These are phyloP conservation scores for Oryzias javanicus DNA, from an alignment of 2,113 vertebrate species.

Conservation along the genomic window DNA sequence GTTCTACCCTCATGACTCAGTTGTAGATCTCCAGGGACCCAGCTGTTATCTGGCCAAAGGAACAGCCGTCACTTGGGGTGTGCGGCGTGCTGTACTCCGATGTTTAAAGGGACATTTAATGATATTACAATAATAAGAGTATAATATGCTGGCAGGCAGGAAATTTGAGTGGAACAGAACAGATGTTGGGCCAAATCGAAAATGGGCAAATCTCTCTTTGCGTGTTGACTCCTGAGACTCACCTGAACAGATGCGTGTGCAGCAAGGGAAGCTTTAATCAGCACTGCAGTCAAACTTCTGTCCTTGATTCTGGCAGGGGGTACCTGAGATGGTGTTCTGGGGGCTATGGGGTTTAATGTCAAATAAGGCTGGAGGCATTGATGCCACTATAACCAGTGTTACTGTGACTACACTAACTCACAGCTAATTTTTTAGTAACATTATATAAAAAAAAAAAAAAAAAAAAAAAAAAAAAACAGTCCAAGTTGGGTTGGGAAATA, in stretches of 20 bases:
- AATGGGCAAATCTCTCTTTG: slow-evolving; percentile 35
- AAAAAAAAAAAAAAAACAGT: too few species aligned
- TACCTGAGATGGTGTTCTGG: background rate
- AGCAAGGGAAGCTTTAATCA: slow-evolving; percentile 30
- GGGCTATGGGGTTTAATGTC: background rate
- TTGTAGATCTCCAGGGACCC: slow-evolving; percentile 48
- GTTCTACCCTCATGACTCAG: slow-evolving; percentile 11
- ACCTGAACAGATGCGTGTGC: slow-evolving; percentile 53
- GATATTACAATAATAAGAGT: slow-evolving; percentile 66
- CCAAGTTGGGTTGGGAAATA: too few species aligned
- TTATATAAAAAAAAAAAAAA: too few species aligned
- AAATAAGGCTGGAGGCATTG: background rate
- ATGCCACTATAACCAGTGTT: too few species aligned
- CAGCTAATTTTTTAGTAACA: too few species aligned
- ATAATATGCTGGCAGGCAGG: slow-evolving; percentile 48
- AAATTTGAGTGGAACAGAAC: slow-evolving; percentile 41
- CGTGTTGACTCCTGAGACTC: slow-evolving; percentile 34
- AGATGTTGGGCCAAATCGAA: slow-evolving; percentile 62
- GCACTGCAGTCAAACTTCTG: slow-evolving; percentile 21
- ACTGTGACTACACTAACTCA: too few species aligned
- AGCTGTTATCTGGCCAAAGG: slow-evolving; percentile 27
- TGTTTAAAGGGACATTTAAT: slow-evolving; percentile 60
- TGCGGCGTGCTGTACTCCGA: slow-evolving; percentile 44
- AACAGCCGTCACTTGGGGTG: slow-evolving; percentile 35
- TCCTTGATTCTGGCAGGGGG: slow-evolving; percentile 12